Base-by-base conservation (phyloP, 2,113 vertebrate genomes). In the Sinocyclocheilus rhinocerous region DNA sequence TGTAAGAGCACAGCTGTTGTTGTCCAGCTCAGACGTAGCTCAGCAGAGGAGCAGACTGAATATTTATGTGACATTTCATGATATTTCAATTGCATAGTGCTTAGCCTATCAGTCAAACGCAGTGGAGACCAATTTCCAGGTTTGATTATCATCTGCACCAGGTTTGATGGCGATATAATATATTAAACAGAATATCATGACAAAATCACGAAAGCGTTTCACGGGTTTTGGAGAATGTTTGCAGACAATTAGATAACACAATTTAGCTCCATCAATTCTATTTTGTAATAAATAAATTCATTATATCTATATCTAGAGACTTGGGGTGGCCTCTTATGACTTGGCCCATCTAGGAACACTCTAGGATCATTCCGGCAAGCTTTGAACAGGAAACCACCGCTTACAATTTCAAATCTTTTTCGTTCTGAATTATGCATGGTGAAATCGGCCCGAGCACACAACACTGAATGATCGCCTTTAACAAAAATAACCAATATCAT, bases 1-100 rank as follows among this genome's bases (percentile, higher is more conserved):
- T 90, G 91, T 91, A 84, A 90, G 87, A 88, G 75, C 90, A 84
- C 92, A 92, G 91, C 88, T 92, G 91, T 79, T 90, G 90, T 90
- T 92, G 92, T 91, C 92, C 84, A 55, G 91, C 91, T 84, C 75
- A 78, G 85, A 81, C 87, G 52, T 81, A 15, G 33, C 72, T 70
- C 81, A 33, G 61, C 86, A 85, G 79, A 15, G 55, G 59, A 89
- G 69, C 45, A 2, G 3, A 55, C 81, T 92, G 87, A 93, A 94
- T 92, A 93, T 93, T 90, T 90, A 93, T 91, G 86, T 88, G 91
- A 90, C 87, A 91, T 92, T 92, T 91, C 81, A 86, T 90, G 42
- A 91, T 86, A 91, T 91, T 91, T 90, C 63, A 85, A 73, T 89
- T 89, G 89, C 81, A 76, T 82, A 29, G 22, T 45, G 73, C 86